Percentiles rank a stretch among this genome's conserved stretches.
These are phyloP conservation scores for Bombylius discolor DNA, from an alignment of 2,888 invertebrate genomes.

Conservation along the genomic window DNA sequence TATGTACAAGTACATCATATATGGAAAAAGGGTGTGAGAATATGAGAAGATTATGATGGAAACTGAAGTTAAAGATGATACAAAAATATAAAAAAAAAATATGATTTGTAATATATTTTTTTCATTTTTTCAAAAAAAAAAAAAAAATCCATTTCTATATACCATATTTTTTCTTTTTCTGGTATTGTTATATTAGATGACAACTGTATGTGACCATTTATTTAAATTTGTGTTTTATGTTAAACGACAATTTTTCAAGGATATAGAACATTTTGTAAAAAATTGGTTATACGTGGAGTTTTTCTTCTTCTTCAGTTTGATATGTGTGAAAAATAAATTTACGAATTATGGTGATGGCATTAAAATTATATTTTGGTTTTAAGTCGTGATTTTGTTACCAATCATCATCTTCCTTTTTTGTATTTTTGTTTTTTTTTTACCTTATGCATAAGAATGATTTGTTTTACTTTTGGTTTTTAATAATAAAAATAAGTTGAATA, in stretches of 20 bases:
- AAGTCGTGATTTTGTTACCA: constrained; percentile 5
- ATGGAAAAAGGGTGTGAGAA: too few relatives aligned
- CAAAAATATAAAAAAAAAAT: constrained; percentile 7
- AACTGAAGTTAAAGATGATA: neutral
- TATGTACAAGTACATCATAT: neutral
- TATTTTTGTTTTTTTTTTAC: too few relatives aligned
- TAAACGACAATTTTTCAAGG: constrained; percentile 3
- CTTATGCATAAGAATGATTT: too few relatives aligned
- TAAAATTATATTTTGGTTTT: neutral
- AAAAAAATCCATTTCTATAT: too few relatives aligned
- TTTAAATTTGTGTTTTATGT: constrained; percentile 7
- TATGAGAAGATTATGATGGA: neutral
- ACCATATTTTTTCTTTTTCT: neutral
- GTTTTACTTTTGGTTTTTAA: too few relatives aligned
- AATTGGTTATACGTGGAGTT: constrained; percentile 3
- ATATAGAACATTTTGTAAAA: constrained; percentile 2
- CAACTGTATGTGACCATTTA: constrained; percentile 3
- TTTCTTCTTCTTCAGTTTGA: neutral
- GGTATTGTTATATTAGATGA: neutral
- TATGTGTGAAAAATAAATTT: neutral
- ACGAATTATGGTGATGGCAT: constrained; percentile 2
- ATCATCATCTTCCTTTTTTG: neutral
- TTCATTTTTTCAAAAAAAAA: neutral
- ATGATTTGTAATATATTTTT: constrained; percentile 1
- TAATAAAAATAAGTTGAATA: too few relatives aligned